Percentiles rank a stretch among this genome's conserved stretches.
These are phyloP conservation scores for Poeciliopsis paucimaculata DNA, from an alignment of 2,797 vertebrate species.

Conservation along the genomic window DNA sequence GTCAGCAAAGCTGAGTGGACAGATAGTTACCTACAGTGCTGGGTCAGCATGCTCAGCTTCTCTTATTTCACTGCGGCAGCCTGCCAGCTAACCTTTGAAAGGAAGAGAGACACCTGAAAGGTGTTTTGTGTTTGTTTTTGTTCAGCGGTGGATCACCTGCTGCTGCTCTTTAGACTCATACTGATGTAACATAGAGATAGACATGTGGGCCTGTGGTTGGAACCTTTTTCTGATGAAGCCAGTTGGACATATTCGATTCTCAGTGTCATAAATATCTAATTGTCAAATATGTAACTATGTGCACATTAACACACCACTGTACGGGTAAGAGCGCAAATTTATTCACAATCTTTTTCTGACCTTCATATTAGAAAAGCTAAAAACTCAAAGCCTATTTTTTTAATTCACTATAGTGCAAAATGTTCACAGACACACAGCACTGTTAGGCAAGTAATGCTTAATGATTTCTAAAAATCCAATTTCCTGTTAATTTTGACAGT, in stretches of 20 bases:
- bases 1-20: conserved; percentile 56
- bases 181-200: background rate
- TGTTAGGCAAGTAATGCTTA: background rate
- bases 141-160: conserved; percentile 3
- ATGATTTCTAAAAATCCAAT: conserved; percentile 6
- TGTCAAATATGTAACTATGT: background rate
- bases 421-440: background rate
- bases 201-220: background rate
- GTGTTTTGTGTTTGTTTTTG: conserved; percentile 61
- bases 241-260: background rate
- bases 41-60: conserved; percentile 62
- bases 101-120: conserved; percentile 41
- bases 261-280: background rate
- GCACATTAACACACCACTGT: background rate
- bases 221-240: background rate
- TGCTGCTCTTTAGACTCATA: conserved; percentile 13
- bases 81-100: conserved; percentile 48
- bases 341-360: background rate
- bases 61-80: conserved; percentile 57
- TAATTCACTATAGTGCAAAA: background rate
- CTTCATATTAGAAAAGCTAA: background rate
- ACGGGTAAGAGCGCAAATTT: conserved; percentile 7
- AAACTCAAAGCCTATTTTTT: background rate
- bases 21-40: conserved; percentile 68
- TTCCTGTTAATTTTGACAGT: conserved; percentile 1